Base-by-base conservation (phyloP, 2,113 vertebrate genomes). In the Colinus virginianus region DNA sequence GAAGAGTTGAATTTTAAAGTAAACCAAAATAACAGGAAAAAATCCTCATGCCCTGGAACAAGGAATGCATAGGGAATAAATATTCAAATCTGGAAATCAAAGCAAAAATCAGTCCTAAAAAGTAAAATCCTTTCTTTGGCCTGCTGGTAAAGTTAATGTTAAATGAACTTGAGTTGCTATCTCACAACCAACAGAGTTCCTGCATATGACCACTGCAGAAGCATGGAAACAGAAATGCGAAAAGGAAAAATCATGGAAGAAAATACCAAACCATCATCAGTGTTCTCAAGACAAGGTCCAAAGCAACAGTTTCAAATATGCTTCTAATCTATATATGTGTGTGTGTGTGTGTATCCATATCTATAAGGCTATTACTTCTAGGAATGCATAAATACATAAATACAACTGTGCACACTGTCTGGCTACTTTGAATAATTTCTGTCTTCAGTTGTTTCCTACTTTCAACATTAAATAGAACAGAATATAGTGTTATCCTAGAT, bases 361-460 rank as follows among this genome's bases (percentile, higher is more conserved):
- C 25, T 26, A 75, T 28, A 56, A 18, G 15, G 51, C 51, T 94
- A 43, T 91, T 93, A 72, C 85, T 91, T 93, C 77, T 64, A 94
- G 74, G 94, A 95, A 85, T 61, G 8, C 38, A 78, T 94, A 45
- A 93, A 53, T 23, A 84, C 38, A 78, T 94, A 45, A 93, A 53
- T 23, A 84, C 32, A 88, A 46, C 68, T 76, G 89, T 56, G n/a
- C 40, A 70, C 34, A 26, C 9, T 28, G 11, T 62, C 56, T 5
- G 76, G 40, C 19, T 87, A 7, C 14, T 23, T 13, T 67, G 26
- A 42, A 40, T 62, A 78, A 58, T 40, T 32, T 68, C n/a, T 30
- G 13, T 23, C 26, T 48, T 7, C 18, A 43, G 3, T 22, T 48
- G 7, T 38, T 80, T 72, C 53, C 42, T 63, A 3, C 45, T 93